Percentiles rank a stretch among this genome's conserved stretches.
These are phyloP conservation scores for Ophonus ardosiacus DNA, from an alignment of 2,888 invertebrate genomes.

Conservation along the genomic window DNA sequence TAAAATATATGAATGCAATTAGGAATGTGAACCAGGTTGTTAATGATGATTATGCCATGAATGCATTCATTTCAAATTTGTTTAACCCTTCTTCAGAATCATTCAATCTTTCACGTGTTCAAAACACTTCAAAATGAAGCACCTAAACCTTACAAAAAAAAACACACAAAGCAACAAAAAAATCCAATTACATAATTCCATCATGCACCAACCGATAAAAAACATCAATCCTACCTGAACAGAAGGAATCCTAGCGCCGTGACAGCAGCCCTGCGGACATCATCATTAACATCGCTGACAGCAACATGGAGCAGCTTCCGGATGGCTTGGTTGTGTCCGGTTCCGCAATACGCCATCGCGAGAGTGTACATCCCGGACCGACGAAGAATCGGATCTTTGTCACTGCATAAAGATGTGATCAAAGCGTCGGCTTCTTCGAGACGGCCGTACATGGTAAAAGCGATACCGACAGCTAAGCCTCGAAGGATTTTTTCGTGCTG, in stretches of 20 bases:
- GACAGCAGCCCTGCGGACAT: conserved; percentile 98
- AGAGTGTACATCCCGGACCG: conserved; percentile 98
- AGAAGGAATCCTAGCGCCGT: conserved; percentile 98
- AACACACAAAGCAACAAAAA: too few relatives aligned
- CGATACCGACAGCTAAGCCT: conserved; percentile 97
- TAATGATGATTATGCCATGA: too few relatives aligned
- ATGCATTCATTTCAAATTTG: too few relatives aligned
- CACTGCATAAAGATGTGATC: conserved; percentile 91
- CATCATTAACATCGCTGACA: conserved; percentile 98
- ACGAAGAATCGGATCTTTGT: conserved; percentile 96
- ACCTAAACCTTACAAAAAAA: too few relatives aligned
- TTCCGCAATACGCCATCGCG: conserved; percentile 99
- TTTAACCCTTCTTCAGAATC: too few relatives aligned
- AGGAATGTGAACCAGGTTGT: too few relatives aligned
- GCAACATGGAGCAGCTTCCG: conserved; percentile 96
- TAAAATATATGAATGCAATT: too few relatives aligned
- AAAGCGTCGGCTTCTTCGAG: conserved; percentile 97
- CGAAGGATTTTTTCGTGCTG: conserved; percentile 99
- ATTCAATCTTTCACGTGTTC: too few relatives aligned
- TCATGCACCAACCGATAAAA: conserved; percentile 26
- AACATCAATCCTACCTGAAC: conserved; percentile 83
- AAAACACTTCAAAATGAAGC: too few relatives aligned
- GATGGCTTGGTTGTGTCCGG: conserved; percentile 98
- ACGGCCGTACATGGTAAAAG: conserved; percentile 97
- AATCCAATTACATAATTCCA: not conserved